Evolutionary conservation across 2,797 vertebrate genomes (phyloP).

Genomic region (Eleutherodactylus coqui): DNA sequence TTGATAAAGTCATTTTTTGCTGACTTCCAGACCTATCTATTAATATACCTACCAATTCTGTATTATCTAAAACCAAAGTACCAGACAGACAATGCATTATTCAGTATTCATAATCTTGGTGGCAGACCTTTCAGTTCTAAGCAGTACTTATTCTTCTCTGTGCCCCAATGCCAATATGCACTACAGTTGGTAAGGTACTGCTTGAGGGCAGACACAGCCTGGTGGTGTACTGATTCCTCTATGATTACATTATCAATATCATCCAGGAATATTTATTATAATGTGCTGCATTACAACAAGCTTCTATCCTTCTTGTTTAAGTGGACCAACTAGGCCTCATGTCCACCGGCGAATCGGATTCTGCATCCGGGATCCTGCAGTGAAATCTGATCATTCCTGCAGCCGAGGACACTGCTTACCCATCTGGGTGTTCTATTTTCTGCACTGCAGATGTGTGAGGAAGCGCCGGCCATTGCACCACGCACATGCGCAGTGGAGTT

Average conservation of each 20-base stretch:
- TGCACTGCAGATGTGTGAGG: no score
- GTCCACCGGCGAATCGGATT: no score
- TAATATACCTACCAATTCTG: background rate
- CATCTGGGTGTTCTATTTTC: no score
- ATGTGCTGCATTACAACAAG: no score
- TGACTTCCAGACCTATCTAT: background rate
- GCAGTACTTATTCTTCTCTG: background rate
- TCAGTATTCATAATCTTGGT: background rate
- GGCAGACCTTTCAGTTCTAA: background rate
- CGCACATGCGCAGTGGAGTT: no score
- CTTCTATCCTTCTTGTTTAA: no score
- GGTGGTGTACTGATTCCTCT: background rate
- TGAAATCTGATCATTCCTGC: no score
- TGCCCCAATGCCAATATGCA: background rate
- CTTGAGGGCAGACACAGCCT: background rate
- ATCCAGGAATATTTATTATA: background rate
- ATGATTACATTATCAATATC: background rate
- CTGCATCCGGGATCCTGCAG: no score
- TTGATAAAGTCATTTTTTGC: background rate
- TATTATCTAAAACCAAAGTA: background rate
- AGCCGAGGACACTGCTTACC: no score
- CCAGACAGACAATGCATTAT: background rate
- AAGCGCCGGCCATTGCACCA: no score
- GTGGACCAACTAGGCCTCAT: no score
- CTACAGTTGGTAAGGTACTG: background rate